Conservation (phyloP, 53 echinoderm and acorn worm genomes). For the Paelopatides confundens region DNA sequence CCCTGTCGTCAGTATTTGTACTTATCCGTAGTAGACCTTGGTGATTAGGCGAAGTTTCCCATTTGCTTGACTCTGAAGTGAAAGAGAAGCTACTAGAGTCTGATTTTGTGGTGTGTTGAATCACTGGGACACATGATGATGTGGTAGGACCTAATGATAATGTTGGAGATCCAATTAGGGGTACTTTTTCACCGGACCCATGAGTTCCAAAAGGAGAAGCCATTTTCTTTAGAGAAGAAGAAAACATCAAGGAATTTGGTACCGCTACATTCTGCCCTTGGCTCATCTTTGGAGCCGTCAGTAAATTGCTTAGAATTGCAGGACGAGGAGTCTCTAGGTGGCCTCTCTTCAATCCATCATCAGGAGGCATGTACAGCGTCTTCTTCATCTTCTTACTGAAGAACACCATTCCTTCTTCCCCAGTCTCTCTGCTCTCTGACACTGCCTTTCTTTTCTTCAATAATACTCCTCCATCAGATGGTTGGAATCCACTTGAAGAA, state of each 20-base stretch:
- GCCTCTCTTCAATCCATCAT: not conserved
- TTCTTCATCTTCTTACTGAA: slow-evolving; percentile 46
- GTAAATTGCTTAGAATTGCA: slow-evolving; percentile 18
- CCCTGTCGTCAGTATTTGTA: not conserved
- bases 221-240: slow-evolving; percentile 3
- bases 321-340: not conserved
- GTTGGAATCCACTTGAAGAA: not conserved
- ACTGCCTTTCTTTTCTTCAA: slow-evolving; percentile 16
- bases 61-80: slow-evolving; percentile 35
- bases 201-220: not conserved
- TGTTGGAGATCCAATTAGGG: not conserved
- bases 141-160: not conserved
- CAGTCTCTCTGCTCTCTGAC: not conserved
- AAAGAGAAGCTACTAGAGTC: slow-evolving; percentile 9
- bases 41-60: slow-evolving; percentile 39
- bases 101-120: slow-evolving; percentile 78
- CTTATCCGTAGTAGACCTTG: slow-evolving; percentile 61
- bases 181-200: not conserved
- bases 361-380: slow-evolving; percentile 17
- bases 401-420: not conserved
- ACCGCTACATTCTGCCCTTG: not conserved
- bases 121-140: slow-evolving; percentile 82
- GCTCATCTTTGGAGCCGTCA: slow-evolving; percentile 4
- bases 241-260: not conserved
- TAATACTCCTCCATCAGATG: not conserved